Evolutionary conservation across 53 echinoderm and acorn worm genomes (phyloP), one percentile per base, ranked within the genome.

Genomic region (Astropecten irregularis): DNA sequence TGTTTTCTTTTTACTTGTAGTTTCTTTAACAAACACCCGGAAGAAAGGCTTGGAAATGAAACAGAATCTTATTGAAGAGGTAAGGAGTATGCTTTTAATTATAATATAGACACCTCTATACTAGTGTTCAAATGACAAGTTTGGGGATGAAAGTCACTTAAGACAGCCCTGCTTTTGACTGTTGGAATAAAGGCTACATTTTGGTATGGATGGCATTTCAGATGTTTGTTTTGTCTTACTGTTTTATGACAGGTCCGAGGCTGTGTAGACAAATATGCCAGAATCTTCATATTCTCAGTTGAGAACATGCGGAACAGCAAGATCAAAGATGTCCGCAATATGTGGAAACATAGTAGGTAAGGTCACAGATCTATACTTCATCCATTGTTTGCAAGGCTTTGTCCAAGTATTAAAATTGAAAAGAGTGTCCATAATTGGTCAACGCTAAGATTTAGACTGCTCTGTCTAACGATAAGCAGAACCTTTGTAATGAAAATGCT

Each of bases 341-440:
- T 71, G 49, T 96, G 97, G 97, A 96, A 88, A 66, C 97, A 96
- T 56, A 96, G 97, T 68, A 93, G 97, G 97, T 96, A 90, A 62
- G 74, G 23, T n/a, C n/a, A n/a, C n/a, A n/a, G n/a, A n/a, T n/a
- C n/a, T n/a, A 14, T 0, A 8, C 9, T 47, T 3, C 21, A 69
- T 68, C 30, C 13, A 29, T 4, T 15, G 46, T 7, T 44, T 18
- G 8, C n/a, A 8, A 9, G 27, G 9, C 6, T 6, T n/a, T n/a
- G n/a, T n/a, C n/a, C n/a, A n/a, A n/a, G n/a, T n/a, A n/a, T n/a
- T n/a, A n/a, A n/a, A n/a, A n/a, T n/a, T n/a, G n/a, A n/a, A n/a
- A n/a, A n/a, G n/a, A n/a, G n/a, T n/a, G n/a, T n/a, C n/a, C n/a
- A n/a, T n/a, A n/a, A n/a, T n/a, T n/a, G n/a, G n/a, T n/a, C n/a